Percentiles rank a stretch among this genome's conserved stretches.
These are phyloP conservation scores for Pocillopora meandrina DNA, from an alignment of 92 coral and sea anemone genomes.

Conservation along the genomic window DNA sequence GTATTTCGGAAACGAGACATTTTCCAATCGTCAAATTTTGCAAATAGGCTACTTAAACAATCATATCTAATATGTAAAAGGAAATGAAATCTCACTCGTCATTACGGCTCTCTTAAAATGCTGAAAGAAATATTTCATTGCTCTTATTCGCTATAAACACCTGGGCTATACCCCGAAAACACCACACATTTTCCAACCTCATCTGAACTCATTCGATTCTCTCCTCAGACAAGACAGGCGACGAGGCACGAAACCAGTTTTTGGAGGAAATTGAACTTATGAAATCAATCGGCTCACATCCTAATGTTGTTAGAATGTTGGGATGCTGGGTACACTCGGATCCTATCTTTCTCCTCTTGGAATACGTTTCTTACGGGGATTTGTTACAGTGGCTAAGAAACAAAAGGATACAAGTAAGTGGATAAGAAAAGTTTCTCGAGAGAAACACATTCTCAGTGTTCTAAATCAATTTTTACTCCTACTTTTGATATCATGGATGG, in stretches of 20 bases:
- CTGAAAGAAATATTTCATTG: no score
- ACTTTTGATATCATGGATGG: no score
- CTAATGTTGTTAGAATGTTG: constrained; percentile 16
- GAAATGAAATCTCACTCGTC: not conserved
- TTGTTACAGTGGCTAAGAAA: constrained; percentile 16
- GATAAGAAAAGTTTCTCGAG: not conserved
- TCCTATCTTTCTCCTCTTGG: constrained; percentile 15
- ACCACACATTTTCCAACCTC: no score
- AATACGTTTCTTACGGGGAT: constrained; percentile 27
- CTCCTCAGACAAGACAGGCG: not conserved
- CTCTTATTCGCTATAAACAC: no score
- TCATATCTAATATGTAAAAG: not conserved
- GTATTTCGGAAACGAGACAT: not conserved
- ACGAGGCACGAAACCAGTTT: constrained; percentile 3
- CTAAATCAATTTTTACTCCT: no score
- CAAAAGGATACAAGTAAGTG: constrained; percentile 9
- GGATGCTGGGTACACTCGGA: constrained; percentile 12
- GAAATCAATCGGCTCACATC: constrained; percentile 19
- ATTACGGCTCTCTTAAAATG: not conserved
- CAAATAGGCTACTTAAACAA: not conserved
- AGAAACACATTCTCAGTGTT: not conserved
- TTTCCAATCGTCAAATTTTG: not conserved
- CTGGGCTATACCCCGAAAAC: no score
- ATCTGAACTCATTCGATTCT: not conserved
- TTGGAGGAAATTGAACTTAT: constrained; percentile 25